phyloP scores from a whole-genome alignment of 2,113 vertebrate genomes.

The Grammomys dolichurus region DNA sequence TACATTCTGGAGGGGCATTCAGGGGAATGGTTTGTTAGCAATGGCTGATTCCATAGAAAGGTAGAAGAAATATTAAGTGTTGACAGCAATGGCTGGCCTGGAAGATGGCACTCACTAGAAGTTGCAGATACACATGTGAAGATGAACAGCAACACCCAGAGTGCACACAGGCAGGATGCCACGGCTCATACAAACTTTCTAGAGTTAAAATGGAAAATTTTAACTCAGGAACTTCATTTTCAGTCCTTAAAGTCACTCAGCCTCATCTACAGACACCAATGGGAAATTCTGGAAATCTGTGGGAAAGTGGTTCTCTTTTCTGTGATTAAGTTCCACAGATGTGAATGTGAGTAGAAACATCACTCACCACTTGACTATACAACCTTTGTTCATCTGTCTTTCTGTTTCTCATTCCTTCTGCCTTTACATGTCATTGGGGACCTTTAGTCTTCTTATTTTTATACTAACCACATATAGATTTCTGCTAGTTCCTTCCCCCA shows the following conservation, averaged over 20 bases:
- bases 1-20: neutral
- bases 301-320: neutral
- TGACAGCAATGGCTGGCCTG: neutral
- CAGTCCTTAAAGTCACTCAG: neutral
- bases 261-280: neutral
- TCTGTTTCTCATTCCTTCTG: neutral
- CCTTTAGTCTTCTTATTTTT: constrained; percentile 31
- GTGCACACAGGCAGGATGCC: neutral
- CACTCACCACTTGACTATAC: neutral
- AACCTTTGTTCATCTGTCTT: neutral
- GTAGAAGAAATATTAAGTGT: neutral
- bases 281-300: neutral
- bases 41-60: neutral
- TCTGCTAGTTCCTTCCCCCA: neutral
- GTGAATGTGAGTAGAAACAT: neutral
- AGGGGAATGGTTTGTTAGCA: neutral
- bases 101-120: neutral
- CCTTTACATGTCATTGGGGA: neutral
- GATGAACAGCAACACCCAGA: neutral
- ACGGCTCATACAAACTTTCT: neutral
- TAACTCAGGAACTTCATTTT: constrained; percentile 12
- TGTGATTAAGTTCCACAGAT: neutral
- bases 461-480: neutral
- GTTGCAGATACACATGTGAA: neutral
- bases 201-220: neutral